phyloP scores from a whole-genome alignment of 2,888 invertebrate genomes.

The Hemistola chrysoprasaria region DNA sequence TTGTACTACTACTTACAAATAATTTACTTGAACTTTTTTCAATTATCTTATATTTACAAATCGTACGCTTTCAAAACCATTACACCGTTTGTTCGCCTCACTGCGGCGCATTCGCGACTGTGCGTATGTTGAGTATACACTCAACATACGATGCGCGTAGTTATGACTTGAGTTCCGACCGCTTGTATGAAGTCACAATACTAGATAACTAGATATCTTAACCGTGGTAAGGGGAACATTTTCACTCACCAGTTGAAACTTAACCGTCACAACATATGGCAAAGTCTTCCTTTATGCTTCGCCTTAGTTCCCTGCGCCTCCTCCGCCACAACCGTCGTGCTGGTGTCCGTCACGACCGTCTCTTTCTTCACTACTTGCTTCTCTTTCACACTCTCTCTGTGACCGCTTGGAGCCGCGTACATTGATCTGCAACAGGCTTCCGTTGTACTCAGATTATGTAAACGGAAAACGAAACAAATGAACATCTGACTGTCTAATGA shows the following conservation, averaged over 20 bases:
- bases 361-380: constrained; percentile 43
- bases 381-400: constrained; percentile 52
- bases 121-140: too few relatives aligned
- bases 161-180: too few relatives aligned
- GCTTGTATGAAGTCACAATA: too few relatives aligned
- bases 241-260: constrained; percentile 68
- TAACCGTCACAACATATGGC: constrained; percentile 80
- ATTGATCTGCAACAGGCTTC: constrained; percentile 76
- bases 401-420: constrained; percentile 68
- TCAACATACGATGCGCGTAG: too few relatives aligned
- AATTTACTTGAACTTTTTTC: too few relatives aligned
- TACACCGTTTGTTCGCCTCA: too few relatives aligned
- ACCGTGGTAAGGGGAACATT: too few relatives aligned
- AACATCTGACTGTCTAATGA: constrained; percentile 7
- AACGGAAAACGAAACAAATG: constrained; percentile 32
- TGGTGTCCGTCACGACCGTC: constrained; percentile 38
- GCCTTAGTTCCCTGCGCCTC: constrained; percentile 38
- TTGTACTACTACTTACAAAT: too few relatives aligned
- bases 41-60: too few relatives aligned
- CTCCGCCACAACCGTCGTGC: constrained; percentile 36
- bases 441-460: constrained; percentile 54
- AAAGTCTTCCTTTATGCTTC: constrained; percentile 68
- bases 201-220: too few relatives aligned
- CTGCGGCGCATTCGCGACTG: too few relatives aligned
- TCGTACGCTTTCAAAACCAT: too few relatives aligned